Base-by-base conservation (phyloP, 2,797 vertebrate species). In the Buphagus erythrorhynchus region DNA sequence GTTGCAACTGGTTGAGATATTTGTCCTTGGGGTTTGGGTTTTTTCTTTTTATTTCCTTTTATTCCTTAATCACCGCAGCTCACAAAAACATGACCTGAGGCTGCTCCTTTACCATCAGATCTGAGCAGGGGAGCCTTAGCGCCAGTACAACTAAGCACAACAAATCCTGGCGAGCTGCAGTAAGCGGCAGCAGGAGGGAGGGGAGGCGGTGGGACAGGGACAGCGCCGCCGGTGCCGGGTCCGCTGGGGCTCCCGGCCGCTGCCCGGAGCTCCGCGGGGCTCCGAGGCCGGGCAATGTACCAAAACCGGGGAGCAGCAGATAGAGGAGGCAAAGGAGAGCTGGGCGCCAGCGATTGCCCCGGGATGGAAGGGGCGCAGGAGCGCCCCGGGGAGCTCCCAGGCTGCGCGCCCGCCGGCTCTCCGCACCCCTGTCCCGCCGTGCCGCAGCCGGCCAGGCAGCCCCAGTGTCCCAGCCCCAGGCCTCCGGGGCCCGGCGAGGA, bases 1-100 rank as follows among this genome's bases (percentile, higher is more conserved):
- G 85, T 95, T 94, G 88, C 92, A 81, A 85, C 46, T 28, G 75
- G 42, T 68, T 48, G 45, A 91, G 58, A 71, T 48, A 45, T 51
- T 43, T 52, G 71, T 28, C 62, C 63, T 46, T 51, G 22, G 63
- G 69, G 43, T 21, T 76, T 20, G 71, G 35, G 3, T 0, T 15
- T 84, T 77, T 35, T 45, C 26, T 73, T 75, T 82, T 45, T 20
- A 48, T 78, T 84, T 45, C 22, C 22, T 85, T 67, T 78, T 54
- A 40, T 59, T 78, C 9, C 13, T 52, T 29, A 77, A 72, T 94
- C 69, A 74, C 77, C 52, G 62, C 61, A 43, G 66, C 71, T 65
- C 62, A 49, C 62, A 58, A 62, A 84, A 75, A 36, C 83, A 36
- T 61, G 45, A 72, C 93, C 83, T 8, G 77, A 43, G 77, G 77